Evolutionary conservation across 2,888 invertebrate genomes (phyloP).

Genomic region (Aleiodes leptofemur): DNA sequence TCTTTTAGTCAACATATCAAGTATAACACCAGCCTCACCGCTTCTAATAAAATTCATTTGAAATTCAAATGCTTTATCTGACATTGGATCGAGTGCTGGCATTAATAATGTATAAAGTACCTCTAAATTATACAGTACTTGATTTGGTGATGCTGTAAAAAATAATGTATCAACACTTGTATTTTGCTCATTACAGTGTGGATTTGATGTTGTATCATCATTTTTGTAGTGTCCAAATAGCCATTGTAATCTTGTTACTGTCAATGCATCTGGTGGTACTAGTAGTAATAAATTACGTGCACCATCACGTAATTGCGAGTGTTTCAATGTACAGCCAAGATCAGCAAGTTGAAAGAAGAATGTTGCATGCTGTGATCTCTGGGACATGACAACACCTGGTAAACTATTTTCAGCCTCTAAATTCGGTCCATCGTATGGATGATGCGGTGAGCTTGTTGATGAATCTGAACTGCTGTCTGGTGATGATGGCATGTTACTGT

Average conservation of each 20-base stretch:
- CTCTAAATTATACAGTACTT: conserved; percentile 86
- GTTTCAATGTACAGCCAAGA: conserved; percentile 88
- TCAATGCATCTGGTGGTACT: conserved; percentile 85
- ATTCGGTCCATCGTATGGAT: conserved; percentile 87
- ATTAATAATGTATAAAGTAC: conserved; percentile 93
- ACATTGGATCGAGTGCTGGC: conserved; percentile 90
- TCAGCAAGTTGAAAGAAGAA: conserved; percentile 93
- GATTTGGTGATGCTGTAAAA: conserved; percentile 84
- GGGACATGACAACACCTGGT: conserved; percentile 91
- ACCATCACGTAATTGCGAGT: conserved; percentile 89
- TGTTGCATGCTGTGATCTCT: conserved; percentile 85
- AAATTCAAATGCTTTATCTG: conserved; percentile 84
- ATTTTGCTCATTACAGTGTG: conserved; percentile 66
- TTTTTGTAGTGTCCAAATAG: conserved; percentile 76
- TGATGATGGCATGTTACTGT: conserved; percentile 84
- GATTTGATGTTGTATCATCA: conserved; percentile 59
- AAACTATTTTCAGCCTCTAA: conserved; percentile 91
- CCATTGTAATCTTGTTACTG: conserved; percentile 79
- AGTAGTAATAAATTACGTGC: conserved; percentile 87
- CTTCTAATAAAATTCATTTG: conserved; percentile 83
- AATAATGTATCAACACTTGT: conserved; percentile 80
- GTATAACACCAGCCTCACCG: conserved; percentile 81
- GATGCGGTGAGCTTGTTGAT: conserved; percentile 93
- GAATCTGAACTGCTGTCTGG: conserved; percentile 97
- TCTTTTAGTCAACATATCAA: conserved; percentile 90